Percentiles rank a stretch among this genome's conserved stretches.
phyloP scores from a whole-genome alignment of 2,113 vertebrate species.

The Callorhinus ursinus region DNA sequence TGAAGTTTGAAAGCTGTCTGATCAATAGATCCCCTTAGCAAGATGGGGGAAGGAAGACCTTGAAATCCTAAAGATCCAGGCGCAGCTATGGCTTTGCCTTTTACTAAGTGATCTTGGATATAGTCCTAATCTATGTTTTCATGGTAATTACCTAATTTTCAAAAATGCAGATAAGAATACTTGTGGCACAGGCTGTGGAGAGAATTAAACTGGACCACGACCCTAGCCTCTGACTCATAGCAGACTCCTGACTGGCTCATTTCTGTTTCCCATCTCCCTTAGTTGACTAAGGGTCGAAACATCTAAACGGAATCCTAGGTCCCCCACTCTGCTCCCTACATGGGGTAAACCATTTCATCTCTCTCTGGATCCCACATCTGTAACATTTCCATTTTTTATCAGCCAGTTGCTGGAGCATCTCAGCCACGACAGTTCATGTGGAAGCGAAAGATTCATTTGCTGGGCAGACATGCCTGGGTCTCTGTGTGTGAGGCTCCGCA shows the following conservation, averaged over 20 bases:
- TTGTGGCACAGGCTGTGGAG: background rate
- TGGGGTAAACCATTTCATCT: background rate
- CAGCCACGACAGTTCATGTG: background rate
- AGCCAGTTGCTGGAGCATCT: background rate
- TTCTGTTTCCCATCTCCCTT: background rate
- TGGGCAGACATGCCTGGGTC: background rate
- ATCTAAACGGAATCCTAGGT: background rate
- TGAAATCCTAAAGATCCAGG: background rate
- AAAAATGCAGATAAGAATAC: background rate
- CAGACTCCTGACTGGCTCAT: background rate
- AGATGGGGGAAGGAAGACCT: background rate
- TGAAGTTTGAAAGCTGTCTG: background rate
- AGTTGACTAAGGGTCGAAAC: background rate
- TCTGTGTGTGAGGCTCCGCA: accelerated
- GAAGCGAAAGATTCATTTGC: too few relatives aligned
- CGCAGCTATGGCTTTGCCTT: background rate
- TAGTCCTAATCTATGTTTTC: background rate
- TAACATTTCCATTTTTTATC: background rate
- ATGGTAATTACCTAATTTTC: background rate
- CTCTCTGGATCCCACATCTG: background rate
- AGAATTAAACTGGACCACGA: background rate
- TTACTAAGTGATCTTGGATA: background rate
- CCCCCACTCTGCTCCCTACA: background rate
- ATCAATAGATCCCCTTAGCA: background rate
- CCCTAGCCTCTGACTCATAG: background rate